These are phyloP conservation scores for Pheosia gnoma DNA, from an alignment of 2,888 invertebrate genomes.

Conservation along the genomic window DNA sequence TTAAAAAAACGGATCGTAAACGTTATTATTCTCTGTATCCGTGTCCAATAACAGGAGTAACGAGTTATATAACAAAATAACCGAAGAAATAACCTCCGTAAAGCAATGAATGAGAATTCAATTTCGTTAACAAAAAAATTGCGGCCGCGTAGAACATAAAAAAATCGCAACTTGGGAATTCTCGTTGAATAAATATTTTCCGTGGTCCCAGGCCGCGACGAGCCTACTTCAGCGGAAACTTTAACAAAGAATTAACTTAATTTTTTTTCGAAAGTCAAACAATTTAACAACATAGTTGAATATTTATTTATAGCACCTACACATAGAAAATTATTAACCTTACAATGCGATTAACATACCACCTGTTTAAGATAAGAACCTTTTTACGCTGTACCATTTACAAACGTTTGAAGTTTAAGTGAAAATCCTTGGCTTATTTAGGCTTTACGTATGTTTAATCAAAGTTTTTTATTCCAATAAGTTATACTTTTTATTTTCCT, in stretches of 20 bases:
- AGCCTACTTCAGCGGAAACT: conserved; percentile 18
- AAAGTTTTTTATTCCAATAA: too few relatives aligned
- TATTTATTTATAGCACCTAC: too few relatives aligned
- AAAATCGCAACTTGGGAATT: conserved; percentile 28
- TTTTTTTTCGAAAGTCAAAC: background rate
- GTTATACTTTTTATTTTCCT: background rate
- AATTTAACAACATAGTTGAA: background rate
- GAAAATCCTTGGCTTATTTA: too few relatives aligned
- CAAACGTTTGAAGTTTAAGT: too few relatives aligned
- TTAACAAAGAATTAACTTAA: conserved; percentile 16
- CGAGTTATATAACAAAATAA: conserved; percentile 52
- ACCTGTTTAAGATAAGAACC: too few relatives aligned
- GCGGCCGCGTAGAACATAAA: conserved; percentile 37
- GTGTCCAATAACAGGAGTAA: background rate
- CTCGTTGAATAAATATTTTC: conserved; percentile 53
- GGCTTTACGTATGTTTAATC: too few relatives aligned
- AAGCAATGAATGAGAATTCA: conserved; percentile 70
- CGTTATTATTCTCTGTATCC: background rate
- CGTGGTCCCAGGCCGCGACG: conserved; percentile 21
- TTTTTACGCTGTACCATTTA: too few relatives aligned
- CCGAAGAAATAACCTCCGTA: conserved; percentile 58
- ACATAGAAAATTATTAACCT: too few relatives aligned
- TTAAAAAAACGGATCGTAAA: background rate
- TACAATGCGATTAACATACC: too few relatives aligned
- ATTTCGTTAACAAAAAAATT: conserved; percentile 73